phyloP scores from a whole-genome alignment of 2,113 vertebrate species.

The Chloebia gouldiae region DNA sequence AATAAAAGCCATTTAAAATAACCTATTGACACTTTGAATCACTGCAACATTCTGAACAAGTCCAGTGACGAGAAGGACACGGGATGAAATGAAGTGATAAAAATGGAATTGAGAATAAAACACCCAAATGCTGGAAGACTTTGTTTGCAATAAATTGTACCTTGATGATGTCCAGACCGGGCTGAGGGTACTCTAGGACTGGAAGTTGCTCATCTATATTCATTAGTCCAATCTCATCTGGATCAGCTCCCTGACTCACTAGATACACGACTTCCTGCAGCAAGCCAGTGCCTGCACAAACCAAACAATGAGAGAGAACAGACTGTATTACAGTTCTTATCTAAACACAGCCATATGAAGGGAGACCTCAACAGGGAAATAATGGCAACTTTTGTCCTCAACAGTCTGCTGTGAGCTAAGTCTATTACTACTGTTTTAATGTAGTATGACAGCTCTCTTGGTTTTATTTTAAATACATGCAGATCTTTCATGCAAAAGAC shows the following conservation, averaged over 20 bases:
- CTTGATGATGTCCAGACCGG: constrained; percentile 97
- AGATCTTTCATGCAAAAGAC: not conserved
- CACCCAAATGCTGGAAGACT: not conserved
- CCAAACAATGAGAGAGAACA: constrained; percentile 12
- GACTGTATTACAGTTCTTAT: constrained; percentile 27
- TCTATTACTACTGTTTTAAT: not conserved
- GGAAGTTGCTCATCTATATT: constrained; percentile 98
- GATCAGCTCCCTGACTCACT: constrained; percentile 96
- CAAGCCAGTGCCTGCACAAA: constrained; percentile 88
- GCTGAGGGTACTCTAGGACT: constrained; percentile 95
- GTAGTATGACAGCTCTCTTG: not conserved
- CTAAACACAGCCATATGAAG: constrained; percentile 6
- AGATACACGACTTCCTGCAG: constrained; percentile 97
- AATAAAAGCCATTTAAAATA: not conserved
- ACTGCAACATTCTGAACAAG: not conserved
- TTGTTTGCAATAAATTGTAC: constrained; percentile 67
- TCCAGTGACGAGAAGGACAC: not conserved
- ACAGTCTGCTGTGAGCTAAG: not conserved
- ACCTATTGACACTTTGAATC: not conserved
- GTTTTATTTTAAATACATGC: not conserved
- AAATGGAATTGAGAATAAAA: not conserved
- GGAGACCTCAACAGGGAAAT: not conserved
- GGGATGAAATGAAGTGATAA: not conserved
- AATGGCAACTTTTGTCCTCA: not conserved
- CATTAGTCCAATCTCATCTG: constrained; percentile 97